Evolutionary conservation across 2,888 invertebrate species (phyloP), one percentile per base, ranked within the genome.

Genomic region (Apomyelois bistriatella): DNA sequence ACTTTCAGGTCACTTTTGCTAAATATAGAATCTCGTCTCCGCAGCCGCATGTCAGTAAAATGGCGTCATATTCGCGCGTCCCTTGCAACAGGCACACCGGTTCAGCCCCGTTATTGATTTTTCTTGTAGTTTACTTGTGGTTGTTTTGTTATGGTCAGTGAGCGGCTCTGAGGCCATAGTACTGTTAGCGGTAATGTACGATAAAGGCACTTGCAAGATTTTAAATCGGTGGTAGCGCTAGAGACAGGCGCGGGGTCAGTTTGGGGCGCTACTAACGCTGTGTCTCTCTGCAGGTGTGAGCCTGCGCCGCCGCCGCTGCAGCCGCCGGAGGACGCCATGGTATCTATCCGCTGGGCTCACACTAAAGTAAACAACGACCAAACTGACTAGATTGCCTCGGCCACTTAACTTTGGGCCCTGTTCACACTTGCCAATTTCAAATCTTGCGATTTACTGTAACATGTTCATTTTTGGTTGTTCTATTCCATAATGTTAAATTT

Each of bases 201-300:
- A 22, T 22, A 16, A 74, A 74, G 70, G 71, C 74, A 75, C 69
- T 82, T 79, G 88, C 87, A 87, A 88, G 88, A 85, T 87, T 87
- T 88, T 71, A 85, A 87, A 88, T 87, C 83, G 87, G 88, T 85
- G 77, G 68, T 76, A 72, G 81, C 75, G 67, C 71, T 67, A 69
- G 65, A 62, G 62, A 66, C 68, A 62, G 61, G 68, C 67, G 61
- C 62, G 59, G 64, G 73, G 83, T 85, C 84, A 85, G 86, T 85
- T 84, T 84, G 82, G 85, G 78, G 83, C 82, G 82, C 81, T 78
- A 90, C 89, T 91, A 91, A 91, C 89, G 83, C 83, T 87, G 85
- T 89, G 85, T 90, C 89, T 91, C 85, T 90, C 91, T 90, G 90
- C 91, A 91, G 91, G 80, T 89, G 90, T 88, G 90, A 89, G 89